Evolutionary conservation across 2,113 vertebrate species (phyloP), one percentile per base, ranked within the genome.

Genomic region (Pachypanchax playfairii): DNA sequence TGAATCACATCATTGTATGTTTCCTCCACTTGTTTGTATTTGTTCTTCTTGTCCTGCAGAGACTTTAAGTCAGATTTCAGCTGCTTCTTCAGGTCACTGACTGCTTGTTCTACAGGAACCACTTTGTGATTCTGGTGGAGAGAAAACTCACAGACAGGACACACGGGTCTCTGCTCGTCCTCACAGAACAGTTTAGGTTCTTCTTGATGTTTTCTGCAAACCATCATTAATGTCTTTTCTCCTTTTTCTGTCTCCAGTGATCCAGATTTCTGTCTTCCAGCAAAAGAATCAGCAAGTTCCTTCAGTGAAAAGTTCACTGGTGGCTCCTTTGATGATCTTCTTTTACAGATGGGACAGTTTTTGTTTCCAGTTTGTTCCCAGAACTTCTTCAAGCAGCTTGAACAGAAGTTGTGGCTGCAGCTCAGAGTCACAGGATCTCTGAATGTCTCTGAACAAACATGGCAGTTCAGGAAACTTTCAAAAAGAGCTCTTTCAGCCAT

Each of bases 1-100:
- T 20, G n/a, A 6, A 20, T 42, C 39, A 42, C n/a, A 20, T 42
- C 39, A 20, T 20, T 20, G 39, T 42, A 42, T 42, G 39, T 42
- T 42, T 42, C n/a, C 39, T 42, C 39, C 39, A 42, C 39, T 18
- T 42, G 39, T 42, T 20, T 18, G 39, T 42, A 18, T 42, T 42
- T 42, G 39, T 42, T 42, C 39, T n/a, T 42, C 39, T 42, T 42
- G 39, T 42, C 39, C 39, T 42, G 39, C 39, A 42, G 39, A 42
- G 39, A 42, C 39, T 42, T 42, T 18, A 42, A 20, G 39, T 42
- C 39, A 20, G 39, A 42, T 42, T 18, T 18, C 39, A 42, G 39
- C 39, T 42, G 39, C 39, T 42, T n/a, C 39, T 42, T 42, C 39
- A 42, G 39, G n/a, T 42, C 39, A 20, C 39, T 20, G 39, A 42